phyloP scores from a whole-genome alignment of 2,888 invertebrate genomes.

The Spilosoma lubricipeda region DNA sequence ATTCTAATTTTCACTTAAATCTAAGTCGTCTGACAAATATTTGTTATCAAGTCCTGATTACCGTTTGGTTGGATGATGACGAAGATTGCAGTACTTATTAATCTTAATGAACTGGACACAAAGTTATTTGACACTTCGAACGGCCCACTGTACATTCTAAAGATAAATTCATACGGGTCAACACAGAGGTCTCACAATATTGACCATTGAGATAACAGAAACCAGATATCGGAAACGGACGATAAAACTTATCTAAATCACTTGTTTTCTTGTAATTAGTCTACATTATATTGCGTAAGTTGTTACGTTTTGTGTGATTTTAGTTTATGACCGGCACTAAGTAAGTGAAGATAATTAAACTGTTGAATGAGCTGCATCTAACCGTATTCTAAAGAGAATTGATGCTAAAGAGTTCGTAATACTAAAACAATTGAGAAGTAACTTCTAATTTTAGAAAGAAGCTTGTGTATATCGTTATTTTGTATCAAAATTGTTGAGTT shows the following conservation, averaged over 20 bases:
- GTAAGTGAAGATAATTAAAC: slow-evolving; percentile 29
- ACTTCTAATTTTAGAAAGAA: not conserved
- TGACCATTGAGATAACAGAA: slow-evolving; percentile 51
- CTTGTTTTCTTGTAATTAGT: slow-evolving; percentile 71
- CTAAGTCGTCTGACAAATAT: not conserved
- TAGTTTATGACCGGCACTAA: slow-evolving; percentile 39
- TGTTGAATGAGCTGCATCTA: slow-evolving; percentile 36
- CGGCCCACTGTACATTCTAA: slow-evolving; percentile 31
- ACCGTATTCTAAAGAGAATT: slow-evolving; percentile 1
- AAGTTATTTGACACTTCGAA: slow-evolving; percentile 31
- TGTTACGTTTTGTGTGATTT: slow-evolving; percentile 43
- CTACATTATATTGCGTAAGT: slow-evolving; percentile 51
- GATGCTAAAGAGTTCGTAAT: slow-evolving; percentile 1
- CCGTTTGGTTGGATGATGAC: not conserved
- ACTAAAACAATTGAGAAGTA: not conserved
- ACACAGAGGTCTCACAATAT: slow-evolving; percentile 42
- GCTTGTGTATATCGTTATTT: not conserved
- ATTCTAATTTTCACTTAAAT: not conserved
- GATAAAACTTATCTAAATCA: slow-evolving; percentile 73
- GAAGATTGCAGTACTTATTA: slow-evolving; percentile 24
- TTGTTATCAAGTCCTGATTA: not conserved
- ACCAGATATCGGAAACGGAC: slow-evolving; percentile 54
- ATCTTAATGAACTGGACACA: slow-evolving; percentile 17
- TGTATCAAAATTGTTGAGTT: not conserved
- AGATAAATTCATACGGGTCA: slow-evolving; percentile 42